Conservation (phyloP, 2,797 vertebrate genomes). For the Ambastaia sidthimunki region DNA sequence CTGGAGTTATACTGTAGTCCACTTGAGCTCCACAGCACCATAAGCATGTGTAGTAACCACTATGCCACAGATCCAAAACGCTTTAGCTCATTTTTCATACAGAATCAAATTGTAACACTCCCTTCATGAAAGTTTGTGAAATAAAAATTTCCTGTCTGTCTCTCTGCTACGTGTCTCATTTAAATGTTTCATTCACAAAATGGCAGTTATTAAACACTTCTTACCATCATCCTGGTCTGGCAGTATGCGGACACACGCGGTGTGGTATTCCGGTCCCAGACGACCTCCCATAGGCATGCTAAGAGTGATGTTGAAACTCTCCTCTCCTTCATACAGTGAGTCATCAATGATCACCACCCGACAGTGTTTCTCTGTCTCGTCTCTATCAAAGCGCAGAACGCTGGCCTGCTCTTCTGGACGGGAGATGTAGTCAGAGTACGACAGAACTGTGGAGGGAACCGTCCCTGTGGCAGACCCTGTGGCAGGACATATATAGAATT, state of each 20-base stretch:
- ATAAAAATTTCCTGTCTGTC: no score
- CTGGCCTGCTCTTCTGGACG: slow-evolving; percentile 89
- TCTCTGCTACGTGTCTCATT: neutral
- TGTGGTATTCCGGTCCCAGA: slow-evolving; percentile 83
- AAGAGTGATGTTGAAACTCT: slow-evolving; percentile 88
- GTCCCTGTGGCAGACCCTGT: slow-evolving; percentile 89
- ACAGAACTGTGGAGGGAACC: slow-evolving; percentile 85
- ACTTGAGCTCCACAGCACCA: no score
- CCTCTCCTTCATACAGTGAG: slow-evolving; percentile 88
- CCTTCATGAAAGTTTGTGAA: no score
- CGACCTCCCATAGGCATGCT: slow-evolving; percentile 89
- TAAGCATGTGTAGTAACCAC: no score
- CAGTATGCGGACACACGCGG: slow-evolving; percentile 80
- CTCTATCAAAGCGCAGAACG: slow-evolving; percentile 86
- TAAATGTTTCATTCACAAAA: neutral
- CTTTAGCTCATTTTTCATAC: no score
- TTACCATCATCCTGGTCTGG: slow-evolving; percentile 91
- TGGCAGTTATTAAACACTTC: neutral
- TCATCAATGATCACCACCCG: slow-evolving; percentile 90
- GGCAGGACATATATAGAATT: neutral
- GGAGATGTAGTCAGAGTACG: slow-evolving; percentile 94
- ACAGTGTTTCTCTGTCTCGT: slow-evolving; percentile 84
- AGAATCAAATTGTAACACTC: no score
- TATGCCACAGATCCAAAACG: no score
- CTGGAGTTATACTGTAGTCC: no score